These are phyloP conservation scores for Trematomus bernacchii DNA, from an alignment of 2,797 vertebrate species.

Conservation along the genomic window DNA sequence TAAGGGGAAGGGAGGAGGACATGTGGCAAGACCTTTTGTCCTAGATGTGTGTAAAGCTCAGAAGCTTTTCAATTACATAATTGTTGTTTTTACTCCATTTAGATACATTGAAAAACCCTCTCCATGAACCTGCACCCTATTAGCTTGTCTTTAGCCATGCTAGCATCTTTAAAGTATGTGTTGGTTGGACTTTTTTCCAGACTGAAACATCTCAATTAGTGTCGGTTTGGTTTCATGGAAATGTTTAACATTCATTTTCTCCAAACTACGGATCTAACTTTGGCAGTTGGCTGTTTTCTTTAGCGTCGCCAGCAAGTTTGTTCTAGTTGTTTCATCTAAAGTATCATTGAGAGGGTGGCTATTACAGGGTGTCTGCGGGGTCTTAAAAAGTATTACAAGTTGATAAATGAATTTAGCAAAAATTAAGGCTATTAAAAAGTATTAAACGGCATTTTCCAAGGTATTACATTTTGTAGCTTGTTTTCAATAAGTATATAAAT, in stretches of 20 bases:
- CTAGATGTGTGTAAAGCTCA: slow-evolving; percentile 5
- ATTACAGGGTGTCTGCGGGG: too few species aligned
- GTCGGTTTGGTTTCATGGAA: neutral
- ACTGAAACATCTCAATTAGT: neutral
- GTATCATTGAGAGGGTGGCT: neutral
- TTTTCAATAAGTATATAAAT: too few species aligned
- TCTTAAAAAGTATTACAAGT: too few species aligned
- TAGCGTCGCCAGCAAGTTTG: neutral
- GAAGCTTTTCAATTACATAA: neutral
- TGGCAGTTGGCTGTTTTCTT: neutral
- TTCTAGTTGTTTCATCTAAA: neutral
- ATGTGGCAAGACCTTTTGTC: slow-evolving; percentile 15
- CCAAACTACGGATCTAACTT: neutral
- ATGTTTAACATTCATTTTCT: neutral
- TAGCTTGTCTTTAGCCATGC: neutral
- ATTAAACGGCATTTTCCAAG: too few species aligned
- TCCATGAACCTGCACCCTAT: neutral
- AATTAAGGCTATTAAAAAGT: too few species aligned
- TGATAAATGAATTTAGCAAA: too few species aligned
- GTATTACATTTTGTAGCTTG: too few species aligned
- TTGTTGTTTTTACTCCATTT: neutral
- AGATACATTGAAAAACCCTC: neutral
- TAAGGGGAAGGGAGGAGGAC: neutral
- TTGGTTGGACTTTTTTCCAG: neutral
- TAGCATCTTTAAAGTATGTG: too few species aligned